Evolutionary conservation across 2,113 vertebrate genomes (phyloP).

Genomic region (Tor tambroides): DNA sequence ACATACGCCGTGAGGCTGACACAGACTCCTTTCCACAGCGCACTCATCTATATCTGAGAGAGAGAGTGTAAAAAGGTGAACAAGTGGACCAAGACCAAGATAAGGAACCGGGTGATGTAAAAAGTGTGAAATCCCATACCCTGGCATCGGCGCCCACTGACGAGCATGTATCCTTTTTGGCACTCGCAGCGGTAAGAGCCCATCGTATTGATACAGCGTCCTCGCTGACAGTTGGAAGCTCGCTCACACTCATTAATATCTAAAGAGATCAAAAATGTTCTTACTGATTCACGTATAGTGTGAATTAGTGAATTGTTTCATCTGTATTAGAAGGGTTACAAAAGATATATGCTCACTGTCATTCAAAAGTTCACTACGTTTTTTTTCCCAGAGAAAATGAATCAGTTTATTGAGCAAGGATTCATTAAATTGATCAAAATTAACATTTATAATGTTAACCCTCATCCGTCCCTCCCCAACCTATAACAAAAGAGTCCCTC

Average conservation of each 20-base stretch:
- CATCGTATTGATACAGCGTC: conserved; percentile 85
- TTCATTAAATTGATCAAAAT: background rate
- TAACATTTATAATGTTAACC: background rate
- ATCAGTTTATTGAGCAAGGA: background rate
- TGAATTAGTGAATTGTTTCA: background rate
- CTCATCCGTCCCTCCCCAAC: too few relatives aligned
- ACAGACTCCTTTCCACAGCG: conserved; percentile 79
- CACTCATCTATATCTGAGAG: conserved; percentile 86
- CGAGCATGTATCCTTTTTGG: conserved; percentile 79
- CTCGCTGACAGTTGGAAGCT: conserved; percentile 81
- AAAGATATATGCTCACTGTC: background rate
- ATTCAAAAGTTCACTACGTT: background rate
- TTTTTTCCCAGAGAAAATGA: background rate
- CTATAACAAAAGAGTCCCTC: too few relatives aligned
- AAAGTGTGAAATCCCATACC: conserved; percentile 69
- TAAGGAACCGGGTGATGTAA: background rate
- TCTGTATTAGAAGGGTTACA: background rate
- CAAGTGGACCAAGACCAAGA: conserved; percentile 36
- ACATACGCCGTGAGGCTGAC: conserved; percentile 84
- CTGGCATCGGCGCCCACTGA: conserved; percentile 83
- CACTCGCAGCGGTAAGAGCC: conserved; percentile 89
- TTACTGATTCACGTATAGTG: background rate
- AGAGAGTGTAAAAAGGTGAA: background rate
- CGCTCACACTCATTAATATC: conserved; percentile 89
- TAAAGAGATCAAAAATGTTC: conserved; percentile 56